Base-by-base conservation (phyloP, 1,140 invertebrate species). In the Drosophila serrata region DNA sequence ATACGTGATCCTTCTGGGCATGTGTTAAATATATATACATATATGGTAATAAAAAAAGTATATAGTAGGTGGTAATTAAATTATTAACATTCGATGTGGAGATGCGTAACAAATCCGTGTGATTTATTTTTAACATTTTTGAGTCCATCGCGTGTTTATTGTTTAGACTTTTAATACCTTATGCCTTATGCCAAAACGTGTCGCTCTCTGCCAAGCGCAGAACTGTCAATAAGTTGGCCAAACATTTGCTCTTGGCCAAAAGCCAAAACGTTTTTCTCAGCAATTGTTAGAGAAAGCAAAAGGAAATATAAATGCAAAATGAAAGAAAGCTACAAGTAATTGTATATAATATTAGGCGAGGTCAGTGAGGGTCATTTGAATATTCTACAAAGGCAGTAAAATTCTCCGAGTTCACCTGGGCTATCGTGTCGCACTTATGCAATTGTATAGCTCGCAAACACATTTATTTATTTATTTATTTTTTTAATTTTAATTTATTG, bases 1-100 rank as follows among this genome's bases (percentile, higher is more conserved):
- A 39, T 39, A 45, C 70, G 68, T 74, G 70, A 74, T 74, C 70
- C 70, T 74, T 31, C 68, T 53, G 70, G 68, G 46, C 55, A 74
- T 55, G 27, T 27, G 33, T 11, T 33, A 19, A 13, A 19, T 40
- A 72, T 40, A 27, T 27, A 29, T 46, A 29, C 4, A 24, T 33
- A 27, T 15, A 33, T 35, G 39, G 39, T 40, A 40, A 40, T 40
- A 33, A 27, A 15, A 7, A 33, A 19, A 19, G 15, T 31, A 35
- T n/a, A 31, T 29, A 29, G 13, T 11, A 74, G 48, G 42, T 75
- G 73, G 43, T 75, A 75, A 75, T 75, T 75, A 48, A 65, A 75
- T 75, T 75, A 75, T 58, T 75, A 43, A 39, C 45, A 51, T 49
- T 46, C 35, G 51, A 69, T 59, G 22, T 17, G 12, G 22, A 59